These are phyloP conservation scores for Anastatus disparis DNA, from an alignment of 1,140 invertebrate genomes.

Conservation along the genomic window DNA sequence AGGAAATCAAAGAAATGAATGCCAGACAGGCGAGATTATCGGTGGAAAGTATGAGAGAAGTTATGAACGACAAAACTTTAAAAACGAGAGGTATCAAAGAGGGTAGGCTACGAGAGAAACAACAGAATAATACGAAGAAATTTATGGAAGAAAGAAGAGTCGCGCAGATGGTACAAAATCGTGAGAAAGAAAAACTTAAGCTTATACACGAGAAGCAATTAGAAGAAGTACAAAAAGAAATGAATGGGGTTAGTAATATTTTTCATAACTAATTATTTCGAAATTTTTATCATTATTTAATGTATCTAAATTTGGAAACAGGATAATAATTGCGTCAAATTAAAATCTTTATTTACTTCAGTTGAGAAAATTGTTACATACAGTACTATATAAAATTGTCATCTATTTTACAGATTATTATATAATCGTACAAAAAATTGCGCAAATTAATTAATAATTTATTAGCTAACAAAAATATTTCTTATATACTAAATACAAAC, in stretches of 20 bases:
- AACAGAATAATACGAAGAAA: conserved; percentile 98
- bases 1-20: conserved; percentile 97
- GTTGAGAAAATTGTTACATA: too few species aligned
- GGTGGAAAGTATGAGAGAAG: conserved; percentile 96
- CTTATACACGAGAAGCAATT: conserved; percentile 92
- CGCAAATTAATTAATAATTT: too few species aligned
- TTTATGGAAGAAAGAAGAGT: conserved; percentile 97
- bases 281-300: not conserved
- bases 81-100: conserved; percentile 98
- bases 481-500: too few species aligned
- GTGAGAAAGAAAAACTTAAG: conserved; percentile 94
- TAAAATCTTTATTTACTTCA: too few species aligned
- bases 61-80: conserved; percentile 94
- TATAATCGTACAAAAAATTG: too few species aligned
- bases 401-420: too few species aligned
- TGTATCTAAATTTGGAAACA: too few species aligned
- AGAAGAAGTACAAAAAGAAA: conserved; percentile 89
- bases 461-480: too few species aligned
- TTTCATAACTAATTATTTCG: not conserved
- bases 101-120: conserved; percentile 90
- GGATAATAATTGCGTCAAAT: too few species aligned
- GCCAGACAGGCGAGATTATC: conserved; percentile 93
- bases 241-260: conserved; percentile 79
- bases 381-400: too few species aligned
- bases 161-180: conserved; percentile 87